A percentile compares a stretch with the other conserved stretches of the same genome.
These are phyloP conservation scores for Fulmarus glacialis DNA, from an alignment of 2,113 vertebrate genomes.

Conservation along the genomic window DNA sequence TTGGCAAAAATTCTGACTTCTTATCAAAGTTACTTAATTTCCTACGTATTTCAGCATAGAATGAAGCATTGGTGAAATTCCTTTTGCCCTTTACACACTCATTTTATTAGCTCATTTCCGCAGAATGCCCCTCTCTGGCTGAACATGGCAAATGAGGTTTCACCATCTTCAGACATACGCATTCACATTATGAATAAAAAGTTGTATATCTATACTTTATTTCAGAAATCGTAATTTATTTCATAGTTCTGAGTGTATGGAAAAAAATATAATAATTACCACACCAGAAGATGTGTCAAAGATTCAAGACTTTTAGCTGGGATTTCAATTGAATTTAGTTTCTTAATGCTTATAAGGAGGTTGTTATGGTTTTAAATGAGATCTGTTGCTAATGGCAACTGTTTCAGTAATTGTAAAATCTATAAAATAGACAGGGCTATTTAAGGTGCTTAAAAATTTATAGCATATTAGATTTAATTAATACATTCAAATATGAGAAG, in stretches of 20 bases:
- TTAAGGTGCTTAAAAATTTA: conserved; percentile 38
- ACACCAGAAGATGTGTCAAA: not conserved
- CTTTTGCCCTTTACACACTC: not conserved
- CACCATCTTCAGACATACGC: not conserved
- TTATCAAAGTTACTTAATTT: not conserved
- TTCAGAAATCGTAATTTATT: not conserved
- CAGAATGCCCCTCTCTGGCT: not conserved
- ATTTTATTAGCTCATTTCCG: not conserved
- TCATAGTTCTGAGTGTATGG: not conserved
- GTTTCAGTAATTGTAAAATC: conserved; percentile 43
- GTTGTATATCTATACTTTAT: not conserved
- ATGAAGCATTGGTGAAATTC: not conserved
- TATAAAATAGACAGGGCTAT: conserved; percentile 4
- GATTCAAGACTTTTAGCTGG: not conserved
- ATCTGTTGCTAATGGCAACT: conserved; percentile 37
- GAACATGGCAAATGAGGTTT: not conserved
- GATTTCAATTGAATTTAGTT: conserved; percentile 33
- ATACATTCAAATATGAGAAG: not conserved
- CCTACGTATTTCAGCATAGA: not conserved
- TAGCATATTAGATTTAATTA: conserved; percentile 41
- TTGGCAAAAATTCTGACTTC: not conserved
- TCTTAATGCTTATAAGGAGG: not conserved
- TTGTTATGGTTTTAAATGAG: conserved; percentile 44
- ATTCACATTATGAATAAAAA: not conserved
- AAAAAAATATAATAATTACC: not conserved